Evolutionary conservation across 2,888 invertebrate species (phyloP), one percentile per base, ranked within the genome.

Genomic region (Acrocyrtus sp.): DNA sequence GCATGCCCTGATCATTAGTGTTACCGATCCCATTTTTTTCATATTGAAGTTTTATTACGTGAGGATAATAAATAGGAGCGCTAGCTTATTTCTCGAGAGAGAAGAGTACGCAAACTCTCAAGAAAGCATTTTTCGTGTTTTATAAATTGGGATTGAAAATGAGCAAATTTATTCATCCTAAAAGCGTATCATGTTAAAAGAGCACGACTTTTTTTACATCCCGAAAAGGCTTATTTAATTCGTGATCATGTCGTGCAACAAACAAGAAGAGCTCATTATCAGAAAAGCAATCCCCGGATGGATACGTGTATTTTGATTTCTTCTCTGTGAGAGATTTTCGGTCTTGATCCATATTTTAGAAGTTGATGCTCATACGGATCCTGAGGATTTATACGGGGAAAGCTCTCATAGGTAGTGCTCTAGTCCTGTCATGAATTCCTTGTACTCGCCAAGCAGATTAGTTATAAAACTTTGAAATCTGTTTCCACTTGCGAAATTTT

Each of bases 181-280:
- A 60, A 72, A 58, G 66, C 53, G 61, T 72, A 72, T 66, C 72
- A 72, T 72, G 72, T 66, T 66, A 41, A 43, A 54, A 66, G 54
- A 66, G 47, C 72, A 72, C 66, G 72, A 72, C 65, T 66, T 58
- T 58, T 47, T n/a, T n/a, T n/a, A n/a, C 43, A 45, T 24, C 48
- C 56, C 66, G 53, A 65, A 72, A 72, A 72, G 65, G 58, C 68
- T 57, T 56, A 66, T 66, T 72, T 58, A 66, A 72, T 66, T 72
- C 72, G 72, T 72, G 72, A 72, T 72, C 72, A 72, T 66, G 66
- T 53, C 22, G 24, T 19, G 61, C 27, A 27, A 17, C 39, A 57
- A 15, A 22, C 6, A 58, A 45, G 24, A 24, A 63, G 34, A 72
- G 65, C 72, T 72, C 72, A 61, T 72, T 72, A 66, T 43, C 47